These are phyloP conservation scores for Matsumyia berberina DNA, from an alignment of 2,888 invertebrate species.

Conservation along the genomic window DNA sequence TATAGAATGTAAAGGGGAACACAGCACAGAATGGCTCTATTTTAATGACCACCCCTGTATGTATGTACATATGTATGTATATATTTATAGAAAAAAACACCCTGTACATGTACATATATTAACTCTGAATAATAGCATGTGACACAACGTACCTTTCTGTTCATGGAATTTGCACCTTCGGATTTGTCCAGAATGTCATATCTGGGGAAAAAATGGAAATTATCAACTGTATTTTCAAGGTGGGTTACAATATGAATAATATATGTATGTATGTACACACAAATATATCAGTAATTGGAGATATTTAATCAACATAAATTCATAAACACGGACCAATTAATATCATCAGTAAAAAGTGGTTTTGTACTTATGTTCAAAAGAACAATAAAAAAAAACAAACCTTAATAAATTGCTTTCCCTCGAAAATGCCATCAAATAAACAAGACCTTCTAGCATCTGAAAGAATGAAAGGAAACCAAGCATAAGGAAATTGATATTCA, in stretches of 20 bases:
- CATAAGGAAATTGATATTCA: neutral
- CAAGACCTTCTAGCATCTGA: neutral
- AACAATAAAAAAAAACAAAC: constrained; percentile 1
- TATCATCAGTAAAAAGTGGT: constrained; percentile 48
- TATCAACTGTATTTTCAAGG: neutral
- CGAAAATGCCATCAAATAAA: neutral
- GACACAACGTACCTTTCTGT: neutral
- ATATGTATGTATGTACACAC: neutral
- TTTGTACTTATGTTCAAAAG: neutral
- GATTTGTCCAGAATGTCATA: neutral
- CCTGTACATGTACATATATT: too few relatives aligned
- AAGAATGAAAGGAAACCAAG: neutral
- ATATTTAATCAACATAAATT: constrained; percentile 79
- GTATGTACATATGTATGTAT: too few relatives aligned
- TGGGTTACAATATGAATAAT: neutral
- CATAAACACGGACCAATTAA: constrained; percentile 82
- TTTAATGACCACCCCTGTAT: too few relatives aligned
- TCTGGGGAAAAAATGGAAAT: neutral
- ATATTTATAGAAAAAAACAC: neutral
- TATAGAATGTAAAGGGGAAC: too few relatives aligned
- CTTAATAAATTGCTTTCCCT: neutral
- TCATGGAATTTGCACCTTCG: neutral
- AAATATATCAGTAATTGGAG: constrained; percentile 31
- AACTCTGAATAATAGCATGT: too few relatives aligned
- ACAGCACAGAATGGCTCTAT: too few relatives aligned